Evolutionary conservation across 2,888 invertebrate genomes (phyloP).

Genomic region (Sycophila texana): DNA sequence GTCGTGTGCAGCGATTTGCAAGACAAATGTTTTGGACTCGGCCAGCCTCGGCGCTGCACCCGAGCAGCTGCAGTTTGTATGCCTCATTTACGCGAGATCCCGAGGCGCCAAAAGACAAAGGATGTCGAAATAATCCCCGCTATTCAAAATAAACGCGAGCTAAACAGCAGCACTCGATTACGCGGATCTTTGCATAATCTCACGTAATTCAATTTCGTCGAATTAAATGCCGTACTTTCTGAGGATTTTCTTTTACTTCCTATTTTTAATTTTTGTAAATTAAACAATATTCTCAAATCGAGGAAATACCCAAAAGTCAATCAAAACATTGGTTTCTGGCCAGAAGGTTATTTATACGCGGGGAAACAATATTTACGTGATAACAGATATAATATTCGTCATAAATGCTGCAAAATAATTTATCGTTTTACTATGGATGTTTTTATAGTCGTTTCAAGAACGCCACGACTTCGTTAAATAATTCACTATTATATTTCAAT

Average conservation of each 20-base stretch:
- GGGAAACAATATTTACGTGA: slow-evolving; percentile 20
- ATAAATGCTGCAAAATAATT: not conserved
- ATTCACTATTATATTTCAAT: too few species aligned
- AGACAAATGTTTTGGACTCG: not conserved
- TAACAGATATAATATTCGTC: slow-evolving; percentile 22
- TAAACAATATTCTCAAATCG: slow-evolving; percentile 14
- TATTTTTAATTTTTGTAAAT: not conserved
- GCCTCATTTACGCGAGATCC: not conserved
- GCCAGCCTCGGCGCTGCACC: not conserved
- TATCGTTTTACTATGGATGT: not conserved
- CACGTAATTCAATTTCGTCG: not conserved
- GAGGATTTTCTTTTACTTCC: not conserved
- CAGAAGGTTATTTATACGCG: slow-evolving; percentile 32
- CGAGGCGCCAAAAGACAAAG: slow-evolving; percentile 39
- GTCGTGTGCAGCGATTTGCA: not conserved
- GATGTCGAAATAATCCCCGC: slow-evolving; percentile 28
- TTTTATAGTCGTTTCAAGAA: too few species aligned
- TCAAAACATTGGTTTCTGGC: slow-evolving; percentile 38
- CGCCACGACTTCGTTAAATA: too few species aligned
- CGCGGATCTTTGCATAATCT: too few species aligned
- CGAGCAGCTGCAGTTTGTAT: slow-evolving; percentile 12
- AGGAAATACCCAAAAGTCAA: slow-evolving; percentile 12
- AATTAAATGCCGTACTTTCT: not conserved
- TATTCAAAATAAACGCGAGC: slow-evolving; percentile 18
- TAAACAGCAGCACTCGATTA: too few species aligned